Evolutionary conservation across 2,113 vertebrate species (phyloP), one percentile per base, ranked within the genome.

Genomic region (Amphiprion ocellaris): DNA sequence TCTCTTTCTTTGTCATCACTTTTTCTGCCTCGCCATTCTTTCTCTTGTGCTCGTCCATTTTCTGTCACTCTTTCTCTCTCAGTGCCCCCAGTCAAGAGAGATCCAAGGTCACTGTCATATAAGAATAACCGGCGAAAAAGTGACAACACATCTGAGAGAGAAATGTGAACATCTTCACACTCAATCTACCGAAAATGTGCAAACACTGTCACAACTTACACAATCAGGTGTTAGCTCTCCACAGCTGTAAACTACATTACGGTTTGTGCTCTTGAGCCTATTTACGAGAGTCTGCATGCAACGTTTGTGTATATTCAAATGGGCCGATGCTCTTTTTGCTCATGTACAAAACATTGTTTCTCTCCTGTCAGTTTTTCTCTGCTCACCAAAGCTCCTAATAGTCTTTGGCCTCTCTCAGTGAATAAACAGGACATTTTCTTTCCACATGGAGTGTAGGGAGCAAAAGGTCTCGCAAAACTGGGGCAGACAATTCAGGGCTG

Each of bases 391-490:
- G 61, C 47, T 60, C 64, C 47, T 54, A 59, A 75, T 56, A 71
- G 37, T 52, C 44, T 76, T 85, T 78, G 72, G 54, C 84, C 66
- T 82, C 53, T 56, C 26, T 61, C 49, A 3, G 39, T 59, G 69
- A 83, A 81, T 65, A 82, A 81, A 79, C 55, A 63, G 76, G 67
- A 68, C 73, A 64, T 63, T 87, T 87, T 78, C 46, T 81, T 73
- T 84, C 70, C 69, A 83, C 68, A 79, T 71, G 69, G 74, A 82
- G 71, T 11, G 46, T 10, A 23, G 44, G 33, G 71, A 83, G 83
- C 85, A 90, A 80, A 37, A 88, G 80, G 83, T 83, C 81, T 76
- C 63, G 23, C 11, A 86, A 75, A 91, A 91, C 72, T 85, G 62
- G 92, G 88, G 60, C 90, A 91, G 67, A 73, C 15, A 69, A 84